Base-by-base conservation (phyloP, 2,113 vertebrate genomes). In the Sander vitreus region DNA sequence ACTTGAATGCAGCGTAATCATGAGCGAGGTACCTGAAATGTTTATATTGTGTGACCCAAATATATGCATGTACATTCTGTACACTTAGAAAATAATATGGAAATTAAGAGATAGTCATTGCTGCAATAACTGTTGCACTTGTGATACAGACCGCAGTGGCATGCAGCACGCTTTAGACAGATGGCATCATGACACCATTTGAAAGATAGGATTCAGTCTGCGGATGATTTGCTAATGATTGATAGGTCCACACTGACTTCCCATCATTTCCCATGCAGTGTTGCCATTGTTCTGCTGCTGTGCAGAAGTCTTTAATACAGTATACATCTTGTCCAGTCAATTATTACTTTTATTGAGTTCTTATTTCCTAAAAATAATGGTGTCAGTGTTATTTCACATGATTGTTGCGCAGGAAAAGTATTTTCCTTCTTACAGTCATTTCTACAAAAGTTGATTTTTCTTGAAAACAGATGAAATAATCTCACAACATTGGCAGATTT, bases 221-320 rank as follows among this genome's bases (percentile, higher is more conserved):
- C 6, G 1, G 86, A 71, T 77, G 78, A 87, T 90, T 86, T 78
- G 63, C 63, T 73, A 73, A 73, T 85, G 81, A 89, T 55, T 80
- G 80, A 91, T 89, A 74, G 78, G 60, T 54, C 78, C 30, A 51
- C 80, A 55, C 64, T 51, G 80, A 69, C 85, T 77, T 87, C 51
- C 62, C 59, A 73, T 88, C 55, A 13, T 10, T 43, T 10, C 39
- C 39, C 39, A 43, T 43, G 39, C 36, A 73, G 39, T 54, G 47
- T 60, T 80, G 68, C 60, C 64, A 62, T 51, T 79, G 51, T 57
- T 70, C 73, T 58, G 33, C 33, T 63, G n/a, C 43, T n/a, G 45
- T 43, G 60, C 73, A 50, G 30, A 45, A 21, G 48, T n/a, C 58
- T 66, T 69, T 21, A 48, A 7, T 58, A 14, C 51, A 74, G 6